Evolutionary conservation across 2,888 invertebrate genomes (phyloP), one percentile per base, ranked within the genome.

Genomic region (Caenorhabditis sp.): DNA sequence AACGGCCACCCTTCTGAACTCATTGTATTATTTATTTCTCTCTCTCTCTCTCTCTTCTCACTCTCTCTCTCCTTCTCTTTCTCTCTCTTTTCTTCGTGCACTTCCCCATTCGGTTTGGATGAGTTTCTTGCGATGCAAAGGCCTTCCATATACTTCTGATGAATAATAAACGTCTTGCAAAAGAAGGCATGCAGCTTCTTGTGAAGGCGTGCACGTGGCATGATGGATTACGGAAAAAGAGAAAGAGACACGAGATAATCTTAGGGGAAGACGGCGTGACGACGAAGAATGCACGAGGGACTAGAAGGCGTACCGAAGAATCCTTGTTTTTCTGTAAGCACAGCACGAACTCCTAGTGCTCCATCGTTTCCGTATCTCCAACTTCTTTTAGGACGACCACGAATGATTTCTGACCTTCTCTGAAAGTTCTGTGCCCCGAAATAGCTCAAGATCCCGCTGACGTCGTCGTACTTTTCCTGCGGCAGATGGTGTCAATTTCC

Each of bases 401-500:
- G 9, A 13, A 30, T 9, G 30, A 9, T 7, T 9, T 30, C 30
- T 30, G 30, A 2, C 9, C 11, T 13, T 35, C 6, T 35, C 9
- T 35, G 20, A 35, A 32, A 20, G 27, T 43, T 45, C 30, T 9
- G 6, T 35, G 4, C 35, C 32, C 45, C 15, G 5, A 41, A 41
- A 58, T 32, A 27, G 22, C 20, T 37, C n/a, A n/a, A n/a, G n/a
- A n/a, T n/a, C n/a, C n/a, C n/a, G n/a, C 8, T 32, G 30, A 52
- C 35, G 43, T 59, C 32, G 17, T 27, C 45, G 30, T 43, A 27
- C 11, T 32, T 20, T 17, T 41, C 13, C 43, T 11, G 13, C 41
- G 11, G 15, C 41, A 59, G 30, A 59, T 48, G 59, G 59, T 59
- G 59, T 59, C 59, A 59, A 59, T 59, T 59, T 59, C 48, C 46